Base-by-base conservation (phyloP, 2,113 vertebrate species). In the Dascyllus trimaculatus region DNA sequence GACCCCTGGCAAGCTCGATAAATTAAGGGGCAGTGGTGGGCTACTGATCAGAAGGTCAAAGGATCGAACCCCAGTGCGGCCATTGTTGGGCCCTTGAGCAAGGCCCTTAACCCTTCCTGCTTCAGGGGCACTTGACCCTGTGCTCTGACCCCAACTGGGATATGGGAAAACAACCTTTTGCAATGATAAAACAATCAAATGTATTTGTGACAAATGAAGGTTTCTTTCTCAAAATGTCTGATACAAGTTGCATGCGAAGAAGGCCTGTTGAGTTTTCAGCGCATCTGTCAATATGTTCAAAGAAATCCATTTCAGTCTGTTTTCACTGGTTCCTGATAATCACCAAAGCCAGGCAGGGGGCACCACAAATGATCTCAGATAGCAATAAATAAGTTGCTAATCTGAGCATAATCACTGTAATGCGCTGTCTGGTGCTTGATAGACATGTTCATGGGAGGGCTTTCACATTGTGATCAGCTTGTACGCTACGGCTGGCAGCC, bases 341-440 rank as follows among this genome's bases (percentile, higher is more conserved):
- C 22, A 53, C 2, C 21, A 3, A 51, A 49, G 46, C 46, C 61
- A 25, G 61, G 77, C 35, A 24, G 48, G 48, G 22, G 40, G 25
- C 25, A 53, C 60, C 18, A 19, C 40, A 68, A 71, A 69, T n/a
- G 29, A 38, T n/a, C 32, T 67, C 4, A 11, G n/a, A 72, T 45
- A 64, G 57, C 25, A 65, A 82, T 49, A 82, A 85, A 84, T 25
- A 71, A 57, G 60, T 72, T 72, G 26, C 74, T 79, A 90, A 88
- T 91, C 52, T 68, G 52, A 79, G 64, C 6, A 73, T 78, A 82
- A 86, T 88, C 18, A 22, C 52, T 35, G 60, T 63, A 59, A 81
- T 71, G 32, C 52, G 69, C 29, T 71, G 56, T n/a, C 24, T 69
- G 43, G 0, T 74, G 18, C 76, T 82, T 74, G 84, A 75, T 5